Percentiles rank a stretch among this genome's conserved stretches.
These are phyloP conservation scores for Sturmia bella DNA, from an alignment of 2,888 invertebrate species.

Conservation along the genomic window DNA sequence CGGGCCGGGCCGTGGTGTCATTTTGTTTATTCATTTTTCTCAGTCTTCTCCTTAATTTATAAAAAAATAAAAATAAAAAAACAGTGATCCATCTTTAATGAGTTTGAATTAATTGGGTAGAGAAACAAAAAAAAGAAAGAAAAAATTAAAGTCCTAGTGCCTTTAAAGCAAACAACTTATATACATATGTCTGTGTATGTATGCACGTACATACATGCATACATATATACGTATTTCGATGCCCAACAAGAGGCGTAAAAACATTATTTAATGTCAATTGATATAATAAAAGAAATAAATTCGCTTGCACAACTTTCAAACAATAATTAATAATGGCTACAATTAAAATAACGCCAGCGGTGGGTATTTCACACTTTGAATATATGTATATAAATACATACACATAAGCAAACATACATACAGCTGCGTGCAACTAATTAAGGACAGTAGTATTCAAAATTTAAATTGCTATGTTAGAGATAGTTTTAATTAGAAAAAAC, in stretches of 20 bases:
- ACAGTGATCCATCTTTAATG: background rate
- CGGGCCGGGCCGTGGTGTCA: slow-evolving; percentile 31
- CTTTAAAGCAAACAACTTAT: background rate
- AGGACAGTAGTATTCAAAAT: no score
- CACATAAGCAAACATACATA: no score
- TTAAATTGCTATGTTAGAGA: no score
- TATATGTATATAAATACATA: no score
- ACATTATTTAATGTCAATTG: slow-evolving; percentile 12
- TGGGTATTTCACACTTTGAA: slow-evolving; percentile 35
- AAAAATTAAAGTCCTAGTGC: background rate
- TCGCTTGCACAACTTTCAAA: background rate
- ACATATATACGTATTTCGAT: no score
- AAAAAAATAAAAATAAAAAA: background rate
- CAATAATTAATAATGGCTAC: slow-evolving; percentile 56
- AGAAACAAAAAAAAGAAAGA: background rate
- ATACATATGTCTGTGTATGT: no score
- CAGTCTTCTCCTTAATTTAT: slow-evolving; percentile 1
- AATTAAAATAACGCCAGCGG: slow-evolving; percentile 62
- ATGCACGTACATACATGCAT: no score
- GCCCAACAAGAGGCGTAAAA: background rate
- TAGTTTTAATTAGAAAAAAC: no score
- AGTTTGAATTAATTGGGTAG: slow-evolving; percentile 4
- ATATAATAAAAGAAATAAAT: background rate
- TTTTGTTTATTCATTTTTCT: slow-evolving; percentile 25
- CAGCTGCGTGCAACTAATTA: background rate